These are phyloP conservation scores for Psilopogon haemacephalus DNA, from an alignment of 2,113 vertebrate species.

Conservation along the genomic window DNA sequence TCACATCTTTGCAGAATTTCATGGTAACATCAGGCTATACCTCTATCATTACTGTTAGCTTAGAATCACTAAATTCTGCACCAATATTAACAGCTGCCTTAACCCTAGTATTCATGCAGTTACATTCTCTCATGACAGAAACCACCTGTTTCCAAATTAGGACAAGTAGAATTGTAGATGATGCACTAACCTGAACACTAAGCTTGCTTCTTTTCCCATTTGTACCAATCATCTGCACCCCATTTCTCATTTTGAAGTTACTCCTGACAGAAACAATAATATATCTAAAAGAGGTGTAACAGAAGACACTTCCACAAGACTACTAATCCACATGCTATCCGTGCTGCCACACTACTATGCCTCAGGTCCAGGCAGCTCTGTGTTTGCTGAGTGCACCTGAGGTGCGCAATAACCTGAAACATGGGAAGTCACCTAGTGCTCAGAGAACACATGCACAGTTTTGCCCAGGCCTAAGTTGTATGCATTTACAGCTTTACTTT, in stretches of 20 bases:
- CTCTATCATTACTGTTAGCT: background rate
- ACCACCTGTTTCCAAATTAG: background rate
- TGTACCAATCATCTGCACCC: background rate
- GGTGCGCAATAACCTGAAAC: background rate
- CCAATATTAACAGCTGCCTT: no score
- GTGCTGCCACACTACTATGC: background rate
- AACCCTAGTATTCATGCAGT: no score
- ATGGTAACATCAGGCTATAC: background rate
- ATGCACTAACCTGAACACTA: background rate
- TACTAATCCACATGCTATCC: background rate
- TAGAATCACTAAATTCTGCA: background rate
- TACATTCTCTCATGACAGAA: no score
- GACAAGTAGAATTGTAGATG: background rate
- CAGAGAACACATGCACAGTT: background rate
- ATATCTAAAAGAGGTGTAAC: background rate
- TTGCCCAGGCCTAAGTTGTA: background rate
- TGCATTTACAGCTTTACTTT: background rate
- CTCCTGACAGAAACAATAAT: background rate
- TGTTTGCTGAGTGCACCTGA: background rate
- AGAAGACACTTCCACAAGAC: background rate
- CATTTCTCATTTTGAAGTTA: background rate
- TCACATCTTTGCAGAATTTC: background rate
- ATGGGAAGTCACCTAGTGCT: background rate
- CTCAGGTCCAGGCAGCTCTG: background rate
- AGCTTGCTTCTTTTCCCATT: background rate